phyloP scores from a whole-genome alignment of 2,888 invertebrate genomes.

The Ophion ellenae region DNA sequence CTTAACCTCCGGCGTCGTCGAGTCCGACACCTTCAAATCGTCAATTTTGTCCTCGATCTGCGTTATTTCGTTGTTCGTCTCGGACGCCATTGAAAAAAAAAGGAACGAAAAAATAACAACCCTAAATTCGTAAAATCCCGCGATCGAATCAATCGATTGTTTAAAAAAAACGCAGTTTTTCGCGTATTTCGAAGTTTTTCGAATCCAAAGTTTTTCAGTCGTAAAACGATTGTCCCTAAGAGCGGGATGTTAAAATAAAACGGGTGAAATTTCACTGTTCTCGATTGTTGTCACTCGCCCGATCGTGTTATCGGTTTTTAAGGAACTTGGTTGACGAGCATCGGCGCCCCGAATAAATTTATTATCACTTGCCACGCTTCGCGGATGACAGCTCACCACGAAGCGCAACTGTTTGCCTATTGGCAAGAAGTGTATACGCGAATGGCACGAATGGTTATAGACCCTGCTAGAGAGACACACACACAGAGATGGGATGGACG shows the following conservation, averaged over 20 bases:
- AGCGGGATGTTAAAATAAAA: not conserved
- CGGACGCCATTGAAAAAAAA: constrained; percentile 78
- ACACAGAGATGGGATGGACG: constrained; percentile 35
- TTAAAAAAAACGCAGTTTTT: not conserved
- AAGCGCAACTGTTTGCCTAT: constrained; percentile 9
- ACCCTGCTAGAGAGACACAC: not conserved
- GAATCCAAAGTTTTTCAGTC: not conserved
- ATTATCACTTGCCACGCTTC: constrained; percentile 9
- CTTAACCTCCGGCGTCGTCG: constrained; percentile 65
- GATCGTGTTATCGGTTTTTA: not conserved
- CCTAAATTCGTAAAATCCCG: not conserved
- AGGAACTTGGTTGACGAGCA: constrained; percentile 4
- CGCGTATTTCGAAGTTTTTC: not conserved
- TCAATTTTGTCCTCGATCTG: constrained; percentile 74
- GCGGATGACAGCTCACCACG: constrained; percentile 31
- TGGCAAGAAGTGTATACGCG: not conserved
- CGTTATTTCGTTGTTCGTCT: constrained; percentile 73
- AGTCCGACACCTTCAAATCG: constrained; percentile 71
- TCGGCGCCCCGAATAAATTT: constrained; percentile 24
- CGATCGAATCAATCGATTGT: not conserved
- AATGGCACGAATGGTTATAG: not conserved
- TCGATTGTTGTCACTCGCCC: not conserved
- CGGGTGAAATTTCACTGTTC: not conserved
- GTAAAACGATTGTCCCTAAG: no score
- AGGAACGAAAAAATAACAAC: not conserved